Evolutionary conservation across 2,888 invertebrate genomes (phyloP).

Genomic region (Napeogenes sylphis): DNA sequence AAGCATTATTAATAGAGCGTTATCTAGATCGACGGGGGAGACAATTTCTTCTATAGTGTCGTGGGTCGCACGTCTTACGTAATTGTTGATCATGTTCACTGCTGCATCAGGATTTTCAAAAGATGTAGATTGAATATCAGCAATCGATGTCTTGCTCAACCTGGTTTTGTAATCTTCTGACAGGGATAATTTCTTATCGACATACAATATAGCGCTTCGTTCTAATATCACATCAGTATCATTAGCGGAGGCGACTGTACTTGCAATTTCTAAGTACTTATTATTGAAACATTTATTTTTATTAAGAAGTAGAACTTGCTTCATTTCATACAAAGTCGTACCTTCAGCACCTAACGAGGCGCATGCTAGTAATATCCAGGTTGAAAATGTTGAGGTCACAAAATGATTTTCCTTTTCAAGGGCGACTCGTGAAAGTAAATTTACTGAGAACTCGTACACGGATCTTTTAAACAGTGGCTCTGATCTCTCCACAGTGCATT

Average conservation of each 20-base stretch:
- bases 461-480: constrained; percentile 33
- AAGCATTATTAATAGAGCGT: constrained; percentile 45
- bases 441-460: constrained; percentile 39
- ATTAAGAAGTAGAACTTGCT: constrained; percentile 45
- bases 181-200: constrained; percentile 44
- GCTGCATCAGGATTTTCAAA: constrained; percentile 43
- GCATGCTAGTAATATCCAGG: constrained; percentile 56
- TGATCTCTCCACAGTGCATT: constrained; percentile 36
- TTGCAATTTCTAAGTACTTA: constrained; percentile 49
- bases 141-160: constrained; percentile 40
- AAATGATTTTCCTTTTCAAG: constrained; percentile 62
- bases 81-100: constrained; percentile 51
- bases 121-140: constrained; percentile 42
- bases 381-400: constrained; percentile 54
- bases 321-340: constrained; percentile 48
- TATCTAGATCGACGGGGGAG: constrained; percentile 46
- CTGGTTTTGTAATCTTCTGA: constrained; percentile 40
- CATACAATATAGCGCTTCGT: constrained; percentile 50
- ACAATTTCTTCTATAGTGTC: constrained; percentile 57
- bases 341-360: constrained; percentile 54
- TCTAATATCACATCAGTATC: constrained; percentile 42
- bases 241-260: constrained; percentile 32
- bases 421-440: constrained; percentile 36
- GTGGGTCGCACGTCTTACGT: constrained; percentile 50
- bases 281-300: constrained; percentile 55